Conservation (phyloP, 2,797 vertebrate genomes). For the Choloepus didactylus region DNA sequence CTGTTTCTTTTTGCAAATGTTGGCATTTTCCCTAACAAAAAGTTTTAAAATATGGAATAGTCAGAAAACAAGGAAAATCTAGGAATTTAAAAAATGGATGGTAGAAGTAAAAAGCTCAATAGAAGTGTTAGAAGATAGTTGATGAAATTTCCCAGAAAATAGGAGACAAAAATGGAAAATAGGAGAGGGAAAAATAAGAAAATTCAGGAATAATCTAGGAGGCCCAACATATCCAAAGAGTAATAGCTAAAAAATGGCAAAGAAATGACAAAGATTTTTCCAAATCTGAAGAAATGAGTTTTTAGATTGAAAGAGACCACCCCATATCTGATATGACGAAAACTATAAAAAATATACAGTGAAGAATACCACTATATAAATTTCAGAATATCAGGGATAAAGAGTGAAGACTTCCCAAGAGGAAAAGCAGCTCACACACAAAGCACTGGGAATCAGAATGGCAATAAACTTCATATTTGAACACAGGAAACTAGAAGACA, state of each 20-base stretch:
- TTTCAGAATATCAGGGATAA: constrained; percentile 40
- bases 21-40: background rate
- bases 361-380: constrained; percentile 22
- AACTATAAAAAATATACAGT: background rate
- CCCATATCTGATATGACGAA: background rate
- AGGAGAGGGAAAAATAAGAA: background rate
- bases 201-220: background rate
- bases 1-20: constrained; percentile 45
- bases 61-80: constrained; percentile 40
- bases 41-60: constrained; percentile 3
- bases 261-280: constrained; percentile 24
- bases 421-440: constrained; percentile 53
- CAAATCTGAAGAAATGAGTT: constrained; percentile 59
- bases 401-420: constrained; percentile 47
- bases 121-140: background rate
- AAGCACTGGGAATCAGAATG: constrained; percentile 26
- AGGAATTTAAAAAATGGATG: constrained; percentile 44
- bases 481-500: constrained; percentile 62
- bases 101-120: constrained; percentile 28
- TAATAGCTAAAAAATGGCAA: constrained; percentile 47
- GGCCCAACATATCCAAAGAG: background rate
- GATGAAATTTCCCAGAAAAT: constrained; percentile 35
- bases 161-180: background rate
- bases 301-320: constrained; percentile 39
- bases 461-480: constrained; percentile 43